These are phyloP conservation scores for Parthenolecanium corni DNA, from an alignment of 2,888 invertebrate species.

Conservation along the genomic window DNA sequence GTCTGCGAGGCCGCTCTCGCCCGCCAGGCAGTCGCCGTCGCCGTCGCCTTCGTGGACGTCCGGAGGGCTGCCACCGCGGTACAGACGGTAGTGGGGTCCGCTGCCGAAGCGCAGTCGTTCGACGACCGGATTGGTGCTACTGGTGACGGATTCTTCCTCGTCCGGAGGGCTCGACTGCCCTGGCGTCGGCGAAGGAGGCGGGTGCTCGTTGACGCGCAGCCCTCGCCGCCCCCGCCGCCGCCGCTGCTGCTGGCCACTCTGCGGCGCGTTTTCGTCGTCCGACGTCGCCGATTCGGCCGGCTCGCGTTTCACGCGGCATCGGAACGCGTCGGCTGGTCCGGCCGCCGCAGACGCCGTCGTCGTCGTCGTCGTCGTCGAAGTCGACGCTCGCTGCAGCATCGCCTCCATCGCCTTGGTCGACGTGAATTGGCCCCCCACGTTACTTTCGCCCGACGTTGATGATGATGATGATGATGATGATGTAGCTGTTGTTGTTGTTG, in stretches of 20 bases:
- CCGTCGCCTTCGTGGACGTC: not conserved
- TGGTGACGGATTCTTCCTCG: not conserved
- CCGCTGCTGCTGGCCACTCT: not conserved
- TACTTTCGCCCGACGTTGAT: slow-evolving; percentile 5
- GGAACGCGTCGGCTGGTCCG: not conserved
- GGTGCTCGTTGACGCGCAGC: too few species aligned
- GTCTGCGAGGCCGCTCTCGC: too few species aligned
- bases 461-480: not conserved
- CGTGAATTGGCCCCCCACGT: slow-evolving; percentile 25
- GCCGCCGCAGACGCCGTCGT: too few species aligned
- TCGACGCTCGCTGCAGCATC: too few species aligned
- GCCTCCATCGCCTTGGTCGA: slow-evolving; percentile 8
- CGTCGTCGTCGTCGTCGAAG: too few species aligned
- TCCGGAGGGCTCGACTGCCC: not conserved
- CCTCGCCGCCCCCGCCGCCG: not conserved
- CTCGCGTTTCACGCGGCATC: not conserved
- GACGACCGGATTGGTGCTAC: slow-evolving; percentile 13
- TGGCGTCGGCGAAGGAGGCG: too few species aligned
- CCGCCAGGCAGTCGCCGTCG: not conserved
- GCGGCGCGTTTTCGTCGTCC: not conserved
- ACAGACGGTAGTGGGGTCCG: not conserved
- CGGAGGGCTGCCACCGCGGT: not conserved
- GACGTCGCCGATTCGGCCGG: not conserved
- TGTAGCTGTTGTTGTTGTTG: not conserved
- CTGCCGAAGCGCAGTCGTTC: slow-evolving; percentile 27